phyloP scores from a whole-genome alignment of 2,797 vertebrate genomes.

The Falco naumanni region DNA sequence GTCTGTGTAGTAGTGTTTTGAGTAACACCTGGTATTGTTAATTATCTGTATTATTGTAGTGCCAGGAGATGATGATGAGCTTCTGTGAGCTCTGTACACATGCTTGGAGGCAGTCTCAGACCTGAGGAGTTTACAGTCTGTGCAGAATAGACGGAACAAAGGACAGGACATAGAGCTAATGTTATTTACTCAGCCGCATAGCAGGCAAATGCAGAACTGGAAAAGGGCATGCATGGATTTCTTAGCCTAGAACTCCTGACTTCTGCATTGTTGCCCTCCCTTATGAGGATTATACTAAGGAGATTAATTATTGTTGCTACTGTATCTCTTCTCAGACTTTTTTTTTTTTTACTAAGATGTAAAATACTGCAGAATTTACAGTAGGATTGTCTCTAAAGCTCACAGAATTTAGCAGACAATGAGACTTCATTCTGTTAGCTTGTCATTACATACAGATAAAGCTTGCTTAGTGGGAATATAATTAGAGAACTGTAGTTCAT shows the following conservation, averaged over 20 bases:
- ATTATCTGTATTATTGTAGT: background rate
- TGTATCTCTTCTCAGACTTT: background rate
- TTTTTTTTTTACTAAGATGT: background rate
- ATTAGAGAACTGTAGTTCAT: background rate
- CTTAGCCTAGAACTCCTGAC: background rate
- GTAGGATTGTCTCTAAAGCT: background rate
- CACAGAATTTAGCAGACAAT: background rate
- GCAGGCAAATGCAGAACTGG: background rate
- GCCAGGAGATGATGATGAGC: background rate
- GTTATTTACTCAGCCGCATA: background rate
- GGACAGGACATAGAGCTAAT: background rate
- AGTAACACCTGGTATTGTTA: background rate
- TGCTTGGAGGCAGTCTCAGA: background rate
- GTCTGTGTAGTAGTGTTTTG: background rate
- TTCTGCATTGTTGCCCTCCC: background rate
- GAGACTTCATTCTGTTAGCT: background rate
- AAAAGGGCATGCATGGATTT: background rate
- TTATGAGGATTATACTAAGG: background rate
- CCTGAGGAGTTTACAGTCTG: background rate
- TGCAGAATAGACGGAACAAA: background rate
- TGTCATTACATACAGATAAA: background rate
- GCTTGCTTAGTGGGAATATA: background rate
- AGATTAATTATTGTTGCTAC: background rate
- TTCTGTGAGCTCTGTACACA: background rate
- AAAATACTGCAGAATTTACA: background rate